A percentile compares a stretch with the other conserved stretches of the same genome.
Conservation (phyloP, 2,797 vertebrate species). For the Buphagus erythrorhynchus region DNA sequence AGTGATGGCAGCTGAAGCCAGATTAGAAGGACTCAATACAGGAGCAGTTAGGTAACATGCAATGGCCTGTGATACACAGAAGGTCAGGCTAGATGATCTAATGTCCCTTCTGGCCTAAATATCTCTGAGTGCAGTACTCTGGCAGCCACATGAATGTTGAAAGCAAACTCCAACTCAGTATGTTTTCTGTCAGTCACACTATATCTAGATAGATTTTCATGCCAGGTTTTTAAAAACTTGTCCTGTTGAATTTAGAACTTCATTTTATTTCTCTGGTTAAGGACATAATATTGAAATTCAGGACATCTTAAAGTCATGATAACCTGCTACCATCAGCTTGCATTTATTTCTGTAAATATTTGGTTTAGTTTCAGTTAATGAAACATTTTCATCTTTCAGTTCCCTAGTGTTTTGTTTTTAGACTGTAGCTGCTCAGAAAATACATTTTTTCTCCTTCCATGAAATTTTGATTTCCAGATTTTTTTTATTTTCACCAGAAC, state of each 20-base stretch:
- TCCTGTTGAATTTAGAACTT: conserved; percentile 24
- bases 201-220: conserved; percentile 28
- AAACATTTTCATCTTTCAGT: not conserved
- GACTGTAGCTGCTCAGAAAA: not conserved
- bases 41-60: conserved; percentile 42
- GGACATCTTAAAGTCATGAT: not conserved
- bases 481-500: not conserved
- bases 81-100: conserved; percentile 58
- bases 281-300: not conserved
- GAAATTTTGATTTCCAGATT: not conserved
- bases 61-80: not conserved
- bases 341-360: not conserved
- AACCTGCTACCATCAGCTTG: not conserved
- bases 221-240: conserved; percentile 36
- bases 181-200: conserved; percentile 61
- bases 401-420: not conserved
- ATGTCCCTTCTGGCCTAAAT: conserved; percentile 63
- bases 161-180: conserved; percentile 50
- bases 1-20: not conserved
- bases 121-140: conserved; percentile 35
- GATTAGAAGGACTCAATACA: conserved; percentile 6
- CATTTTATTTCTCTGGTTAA: not conserved
- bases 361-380: not conserved
- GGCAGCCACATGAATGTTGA: conserved; percentile 56
- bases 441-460: rapidly evolving